Conservation (phyloP, 2,888 invertebrate species). For the Julus scanicus region DNA sequence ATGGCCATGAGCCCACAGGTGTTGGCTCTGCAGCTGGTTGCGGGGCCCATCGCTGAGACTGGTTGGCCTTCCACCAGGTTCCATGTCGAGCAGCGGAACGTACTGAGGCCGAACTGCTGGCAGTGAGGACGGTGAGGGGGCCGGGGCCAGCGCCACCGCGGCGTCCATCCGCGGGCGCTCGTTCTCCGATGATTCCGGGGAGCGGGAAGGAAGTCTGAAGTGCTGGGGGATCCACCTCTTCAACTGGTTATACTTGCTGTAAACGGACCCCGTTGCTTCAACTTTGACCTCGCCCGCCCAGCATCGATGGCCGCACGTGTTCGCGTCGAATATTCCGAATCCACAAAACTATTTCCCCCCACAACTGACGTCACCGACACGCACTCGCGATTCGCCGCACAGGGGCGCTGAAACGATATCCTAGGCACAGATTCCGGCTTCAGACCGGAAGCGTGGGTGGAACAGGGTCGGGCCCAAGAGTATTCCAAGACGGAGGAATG, state of each 20-base stretch:
- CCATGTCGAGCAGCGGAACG: conserved; percentile 40
- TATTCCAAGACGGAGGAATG: not conserved
- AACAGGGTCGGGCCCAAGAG: not conserved
- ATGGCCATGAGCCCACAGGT: conserved; percentile 57
- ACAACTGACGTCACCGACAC: not conserved
- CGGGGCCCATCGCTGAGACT: conserved; percentile 46
- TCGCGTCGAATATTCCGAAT: not conserved
- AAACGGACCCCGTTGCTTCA: conserved; percentile 55
- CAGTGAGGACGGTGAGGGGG: not conserved
- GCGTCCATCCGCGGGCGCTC: conserved; percentile 26
- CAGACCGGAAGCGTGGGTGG: too few relatives aligned
- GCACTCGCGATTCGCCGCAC: not conserved
- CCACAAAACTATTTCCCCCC: not conserved
- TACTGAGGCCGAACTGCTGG: not conserved
- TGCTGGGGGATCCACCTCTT: conserved; percentile 54
- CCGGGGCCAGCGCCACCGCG: conserved; percentile 16
- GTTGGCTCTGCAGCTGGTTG: conserved; percentile 46
- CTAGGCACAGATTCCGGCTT: not conserved
- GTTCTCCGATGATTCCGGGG: not conserved
- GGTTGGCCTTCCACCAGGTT: not conserved
- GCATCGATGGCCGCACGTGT: not conserved
- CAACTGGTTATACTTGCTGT: conserved; percentile 53
- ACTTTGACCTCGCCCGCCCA: not conserved
- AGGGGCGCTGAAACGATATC: not conserved
- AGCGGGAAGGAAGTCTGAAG: not conserved